Evolutionary conservation across 2,797 vertebrate species (phyloP), one percentile per base, ranked within the genome.

Genomic region (Microtus californicus): DNA sequence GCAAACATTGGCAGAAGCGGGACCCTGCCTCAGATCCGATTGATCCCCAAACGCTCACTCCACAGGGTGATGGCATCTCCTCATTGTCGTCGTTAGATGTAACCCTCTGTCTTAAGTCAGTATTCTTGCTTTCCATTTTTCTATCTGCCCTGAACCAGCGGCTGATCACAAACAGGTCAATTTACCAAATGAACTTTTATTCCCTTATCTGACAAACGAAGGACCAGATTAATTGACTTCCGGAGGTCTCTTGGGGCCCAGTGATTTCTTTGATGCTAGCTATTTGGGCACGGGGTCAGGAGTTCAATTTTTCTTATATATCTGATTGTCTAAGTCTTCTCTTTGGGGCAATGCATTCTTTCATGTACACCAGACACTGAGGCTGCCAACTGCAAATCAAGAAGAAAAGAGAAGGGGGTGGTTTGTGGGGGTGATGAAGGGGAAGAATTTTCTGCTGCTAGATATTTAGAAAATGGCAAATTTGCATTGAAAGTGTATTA

Each of bases 401-500:
- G 96, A 96, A 94, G 94, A 90, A 95, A 95, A 67, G 34, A 91
- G 77, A 90, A 13, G 61, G 48, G 82, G 86, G 86, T 95, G 56
- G 86, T 95, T 81, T 90, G 63, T 43, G n/a, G 89, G 93, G 90
- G 74, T n/a, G 77, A 79, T 96, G 95, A 85, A 96, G 86, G 79
- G 94, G 88, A 65, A 92, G 88, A 97, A 93, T 93, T 93, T 96
- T 19, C n/a, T 87, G 56, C 92, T 81, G 48, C 45, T 95, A 95
- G 88, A 93, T 97, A 96, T 97, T 93, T 96, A 97, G 78, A 93
- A 97, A 97, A 97, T 96, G 97, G 92, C 91, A 91, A 96, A 97
- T 97, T 95, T 97, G 92, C 97, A 97, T 96, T 85, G 82, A 95
- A 97, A 97, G 95, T 96, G 77, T 97, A 97, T 97, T 97, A 97